Conservation (phyloP, 2,888 invertebrate genomes). For the Himalopsyche anomala region DNA sequence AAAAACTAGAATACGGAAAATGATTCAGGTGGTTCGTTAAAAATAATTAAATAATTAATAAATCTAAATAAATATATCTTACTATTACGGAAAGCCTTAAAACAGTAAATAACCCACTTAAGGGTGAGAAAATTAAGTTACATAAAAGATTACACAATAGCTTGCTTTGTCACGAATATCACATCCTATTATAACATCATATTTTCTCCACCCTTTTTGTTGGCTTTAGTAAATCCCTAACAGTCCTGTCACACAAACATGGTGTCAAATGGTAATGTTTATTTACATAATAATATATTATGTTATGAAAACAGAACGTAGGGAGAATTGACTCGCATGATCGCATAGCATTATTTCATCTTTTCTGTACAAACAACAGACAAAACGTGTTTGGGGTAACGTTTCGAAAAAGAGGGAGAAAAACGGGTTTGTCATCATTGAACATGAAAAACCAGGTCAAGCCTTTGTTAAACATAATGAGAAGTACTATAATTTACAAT, state of each 20-base stretch:
- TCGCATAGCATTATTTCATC: neutral
- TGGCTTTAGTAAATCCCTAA: neutral
- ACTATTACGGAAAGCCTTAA: neutral
- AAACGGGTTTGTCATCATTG: neutral
- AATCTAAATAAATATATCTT: no score
- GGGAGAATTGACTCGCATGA: neutral
- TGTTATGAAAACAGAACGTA: neutral
- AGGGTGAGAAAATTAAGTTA: slow-evolving; percentile 4
- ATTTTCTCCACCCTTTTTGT: slow-evolving; percentile 14
- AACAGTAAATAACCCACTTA: neutral
- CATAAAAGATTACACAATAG: slow-evolving; percentile 4
- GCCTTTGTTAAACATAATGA: neutral
- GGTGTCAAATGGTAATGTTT: slow-evolving; percentile 19
- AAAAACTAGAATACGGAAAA: no score
- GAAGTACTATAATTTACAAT: no score
- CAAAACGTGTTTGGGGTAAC: neutral
- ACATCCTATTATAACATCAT: neutral
- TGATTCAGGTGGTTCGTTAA: no score
- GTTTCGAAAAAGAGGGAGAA: neutral
- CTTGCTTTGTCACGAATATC: neutral
- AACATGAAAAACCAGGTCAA: slow-evolving; percentile 1
- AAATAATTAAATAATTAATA: no score
- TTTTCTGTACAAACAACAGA: neutral
- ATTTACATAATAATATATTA: slow-evolving; percentile 16
- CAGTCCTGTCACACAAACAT: slow-evolving; percentile 29